Base-by-base conservation (phyloP, 1,140 invertebrate genomes). In the Sinella curviseta region DNA sequence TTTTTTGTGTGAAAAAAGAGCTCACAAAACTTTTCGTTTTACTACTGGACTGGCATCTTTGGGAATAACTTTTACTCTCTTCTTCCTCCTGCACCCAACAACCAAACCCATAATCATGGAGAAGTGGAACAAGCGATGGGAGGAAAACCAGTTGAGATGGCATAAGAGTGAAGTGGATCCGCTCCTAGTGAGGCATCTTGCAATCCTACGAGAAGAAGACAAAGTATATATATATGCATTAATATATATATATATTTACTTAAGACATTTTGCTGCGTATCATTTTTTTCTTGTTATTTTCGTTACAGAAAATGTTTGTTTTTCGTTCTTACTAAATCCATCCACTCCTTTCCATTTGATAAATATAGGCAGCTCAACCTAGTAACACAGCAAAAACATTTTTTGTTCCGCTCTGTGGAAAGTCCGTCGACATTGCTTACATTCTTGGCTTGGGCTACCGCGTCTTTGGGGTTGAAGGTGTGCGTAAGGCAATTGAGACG, bases 371-470 rank as follows among this genome's bases (percentile, higher is more conserved):
- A 48, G 39, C 57, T 60, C 57, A 3, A 60, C 57, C 24, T 60
- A 20, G 39, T 48, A 48, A 20, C 39, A 48, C 57, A n/a, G 12
- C 24, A n/a, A 80, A 79, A 55, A 83, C 79, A 34, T 75, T 83
- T 26, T 83, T 83, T 35, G 54, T 83, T 35, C 82, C 82, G 1
- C 74, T 83, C 0, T 80, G 80, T 79, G 82, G 82, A 1, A 80
- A 80, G 55, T 65, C 80, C 0, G 30, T 65, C 0, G 82, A 83
- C 35, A 67, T 83, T 33, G 65, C 57, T 0, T 82, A 80, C 36
- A 31, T 83, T 4, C 34, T 76, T 8, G 26, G 36, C n/a, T 39
- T 74, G 24, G 82, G 81, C 39, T 77, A 76, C 36, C 2, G 33
- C 26, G 81, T 83, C 26, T 81, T 83, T 80, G 82, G 26, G 4